Evolutionary conservation across 2,888 invertebrate genomes (phyloP), one percentile per base, ranked within the genome.

Genomic region (Agriopis leucophaearia): DNA sequence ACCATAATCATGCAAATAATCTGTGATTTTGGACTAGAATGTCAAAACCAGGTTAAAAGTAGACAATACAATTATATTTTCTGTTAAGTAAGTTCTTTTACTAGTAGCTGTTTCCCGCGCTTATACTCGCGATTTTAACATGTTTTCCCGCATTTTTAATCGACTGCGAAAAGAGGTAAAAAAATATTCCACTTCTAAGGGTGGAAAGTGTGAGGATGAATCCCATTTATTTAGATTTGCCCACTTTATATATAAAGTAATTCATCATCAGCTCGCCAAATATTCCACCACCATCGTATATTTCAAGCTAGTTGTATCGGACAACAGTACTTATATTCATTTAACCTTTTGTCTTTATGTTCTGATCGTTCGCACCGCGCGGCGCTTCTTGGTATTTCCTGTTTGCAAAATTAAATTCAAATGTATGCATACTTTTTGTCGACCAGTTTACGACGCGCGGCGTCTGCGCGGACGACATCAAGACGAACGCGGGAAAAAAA

Each of bases 381-480:
- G 68, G 56, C 76, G 76, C 78, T 81, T 85, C 85, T 84, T 77
- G 83, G 85, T 89, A 90, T 91, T 93, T 92, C 92, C 92, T 92
- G 91, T 88, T 91, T 72, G 86, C 83, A 72, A 88, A 90, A 90
- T 89, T 85, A 85, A 85, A 93, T 92, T 91, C 87, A 90, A 92
- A 92, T 92, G 74, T 91, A 92, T 93, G 88, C 92, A 89, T 88
- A 87, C 85, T 91, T 90, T 91, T 92, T 91, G 89, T 87, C 84
- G 87, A 88, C 85, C 81, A 82, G 82, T 83, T 82, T 85, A 83
- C 83, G 79, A 82, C 55, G 57, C 51, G 65, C 66, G 65, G 72
- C 66, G 64, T 66, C 67, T 72, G 66, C 64, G 66, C 66, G 64
- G 74, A 72, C 71, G 74, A 60, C 55, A 60, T 18, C 54, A 57